Evolutionary conservation across 2,797 vertebrate species (phyloP).

Genomic region (Phoeniculus purpureus): DNA sequence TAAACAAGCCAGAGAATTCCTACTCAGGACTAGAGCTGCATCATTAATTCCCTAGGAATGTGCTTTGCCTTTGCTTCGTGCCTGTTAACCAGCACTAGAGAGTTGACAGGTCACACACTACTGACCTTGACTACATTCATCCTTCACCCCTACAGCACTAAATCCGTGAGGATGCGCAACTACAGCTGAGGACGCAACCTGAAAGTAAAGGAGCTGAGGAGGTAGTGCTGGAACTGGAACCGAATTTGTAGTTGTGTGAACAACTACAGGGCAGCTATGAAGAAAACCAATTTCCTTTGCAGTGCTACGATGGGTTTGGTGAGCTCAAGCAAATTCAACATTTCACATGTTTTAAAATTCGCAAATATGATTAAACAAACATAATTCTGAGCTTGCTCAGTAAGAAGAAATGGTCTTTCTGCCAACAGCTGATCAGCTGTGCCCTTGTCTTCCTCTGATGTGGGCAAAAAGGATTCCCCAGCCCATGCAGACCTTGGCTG

Average conservation of each 20-base stretch:
- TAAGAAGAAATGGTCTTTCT: not conserved
- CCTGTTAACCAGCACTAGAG: not conserved
- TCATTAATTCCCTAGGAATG: not conserved
- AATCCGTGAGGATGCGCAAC: not conserved
- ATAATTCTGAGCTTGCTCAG: fast-evolving
- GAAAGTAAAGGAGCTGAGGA: not conserved
- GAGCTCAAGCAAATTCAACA: not conserved
- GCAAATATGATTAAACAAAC: not conserved
- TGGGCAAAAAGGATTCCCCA: not conserved
- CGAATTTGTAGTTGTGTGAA: not conserved
- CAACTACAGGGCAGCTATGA: not conserved
- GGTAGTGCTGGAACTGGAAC: not conserved
- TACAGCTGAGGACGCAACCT: not conserved
- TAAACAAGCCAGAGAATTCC: not conserved
- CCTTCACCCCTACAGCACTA: not conserved
- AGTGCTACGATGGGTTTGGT: fast-evolving
- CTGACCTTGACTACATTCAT: not conserved
- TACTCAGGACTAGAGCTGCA: not conserved
- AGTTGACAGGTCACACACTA: not conserved
- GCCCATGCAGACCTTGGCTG: not conserved
- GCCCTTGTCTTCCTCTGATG: not conserved
- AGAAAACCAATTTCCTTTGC: not conserved
- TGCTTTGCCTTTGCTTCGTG: not conserved
- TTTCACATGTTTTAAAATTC: not conserved
- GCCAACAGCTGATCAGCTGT: not conserved